phyloP scores from a whole-genome alignment of 1,140 invertebrate species.

The Oppia nitens region DNA sequence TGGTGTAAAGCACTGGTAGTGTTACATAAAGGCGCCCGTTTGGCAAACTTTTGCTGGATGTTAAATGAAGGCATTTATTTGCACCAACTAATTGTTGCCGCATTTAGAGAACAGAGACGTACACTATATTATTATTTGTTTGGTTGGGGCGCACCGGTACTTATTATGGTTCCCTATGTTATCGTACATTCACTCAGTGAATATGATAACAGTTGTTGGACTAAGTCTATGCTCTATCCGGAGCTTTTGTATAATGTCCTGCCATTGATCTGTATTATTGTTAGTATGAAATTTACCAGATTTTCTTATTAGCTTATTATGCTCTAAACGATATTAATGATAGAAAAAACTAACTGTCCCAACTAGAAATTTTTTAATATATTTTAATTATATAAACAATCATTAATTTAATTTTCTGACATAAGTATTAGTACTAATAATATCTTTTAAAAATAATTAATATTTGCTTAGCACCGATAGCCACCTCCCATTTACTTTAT shows the following conservation, averaged over 20 bases:
- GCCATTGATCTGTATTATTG: conserved; percentile 8
- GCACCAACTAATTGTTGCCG: conserved; percentile 35
- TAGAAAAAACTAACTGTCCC: too few species aligned
- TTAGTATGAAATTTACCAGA: background rate
- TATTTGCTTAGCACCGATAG: too few species aligned
- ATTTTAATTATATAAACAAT: too few species aligned
- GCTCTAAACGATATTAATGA: too few species aligned
- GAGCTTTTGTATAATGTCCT: conserved; percentile 10
- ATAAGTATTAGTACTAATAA: too few species aligned
- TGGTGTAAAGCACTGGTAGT: conserved; percentile 18
- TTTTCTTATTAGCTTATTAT: background rate
- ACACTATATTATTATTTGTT: conserved; percentile 33
- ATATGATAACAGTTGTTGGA: conserved; percentile 16
- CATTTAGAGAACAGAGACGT: conserved; percentile 35
- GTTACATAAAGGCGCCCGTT: conserved; percentile 28
- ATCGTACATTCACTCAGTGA: conserved; percentile 5
- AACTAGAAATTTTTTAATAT: too few species aligned
- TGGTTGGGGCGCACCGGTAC: conserved; percentile 34
- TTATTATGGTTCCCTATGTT: conserved; percentile 13
- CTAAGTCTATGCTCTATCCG: conserved; percentile 11
- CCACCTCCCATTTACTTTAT: too few species aligned
- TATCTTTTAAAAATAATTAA: too few species aligned
- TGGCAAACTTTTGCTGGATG: conserved; percentile 43
- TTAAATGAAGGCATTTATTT: conserved; percentile 39
- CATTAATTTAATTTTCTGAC: too few species aligned